Evolutionary conservation across 2,888 invertebrate genomes (phyloP).

Genomic region (Melanostoma scalare): DNA sequence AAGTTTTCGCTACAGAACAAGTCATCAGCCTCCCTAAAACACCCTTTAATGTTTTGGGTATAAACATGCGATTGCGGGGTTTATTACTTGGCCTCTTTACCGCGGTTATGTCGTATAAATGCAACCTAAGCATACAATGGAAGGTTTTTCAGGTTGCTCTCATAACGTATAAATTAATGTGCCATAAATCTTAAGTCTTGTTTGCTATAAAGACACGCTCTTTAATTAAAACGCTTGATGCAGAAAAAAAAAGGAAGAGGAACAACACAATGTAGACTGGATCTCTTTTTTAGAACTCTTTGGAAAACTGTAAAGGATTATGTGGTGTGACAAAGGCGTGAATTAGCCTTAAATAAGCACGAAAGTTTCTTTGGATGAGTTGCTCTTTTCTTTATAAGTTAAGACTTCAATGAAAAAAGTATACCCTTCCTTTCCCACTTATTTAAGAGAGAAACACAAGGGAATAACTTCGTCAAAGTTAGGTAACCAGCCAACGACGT

Average conservation of each 20-base stretch:
- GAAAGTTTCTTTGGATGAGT: background rate
- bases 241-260: background rate
- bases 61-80: slow-evolving; percentile 55
- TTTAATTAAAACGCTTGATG: slow-evolving; percentile 53
- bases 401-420: too few species aligned
- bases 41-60: slow-evolving; percentile 45
- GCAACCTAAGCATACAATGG: slow-evolving; percentile 35
- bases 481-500: too few species aligned
- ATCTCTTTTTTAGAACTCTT: slow-evolving; percentile 25
- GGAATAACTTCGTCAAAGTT: too few species aligned
- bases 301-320: background rate
- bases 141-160: slow-evolving; percentile 20
- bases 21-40: slow-evolving; percentile 49
- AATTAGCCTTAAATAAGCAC: slow-evolving; percentile 5
- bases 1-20: slow-evolving; percentile 59
- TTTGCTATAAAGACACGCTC: slow-evolving; percentile 40
- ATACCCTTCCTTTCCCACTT: too few species aligned
- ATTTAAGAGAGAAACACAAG: too few species aligned
- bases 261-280: background rate
- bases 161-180: slow-evolving; percentile 57
- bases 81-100: slow-evolving; percentile 19
- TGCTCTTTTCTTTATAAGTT: too few species aligned
- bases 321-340: slow-evolving; percentile 8
- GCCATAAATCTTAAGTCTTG: slow-evolving; percentile 59
- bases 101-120: background rate